phyloP scores from a whole-genome alignment of 2,113 vertebrate species.

The Promerops cafer region DNA sequence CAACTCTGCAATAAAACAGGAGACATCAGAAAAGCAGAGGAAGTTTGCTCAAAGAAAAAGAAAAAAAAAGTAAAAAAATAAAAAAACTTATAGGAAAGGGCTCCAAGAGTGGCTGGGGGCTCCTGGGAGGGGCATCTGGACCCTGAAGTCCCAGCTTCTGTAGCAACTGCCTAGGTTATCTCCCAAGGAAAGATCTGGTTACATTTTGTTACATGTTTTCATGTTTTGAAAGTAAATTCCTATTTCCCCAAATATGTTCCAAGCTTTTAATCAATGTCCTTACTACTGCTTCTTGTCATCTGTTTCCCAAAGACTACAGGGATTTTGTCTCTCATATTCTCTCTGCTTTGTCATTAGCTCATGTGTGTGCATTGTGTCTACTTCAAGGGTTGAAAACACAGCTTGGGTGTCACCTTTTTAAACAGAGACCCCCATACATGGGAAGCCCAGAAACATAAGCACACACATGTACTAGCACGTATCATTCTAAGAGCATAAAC shows the following conservation, averaged over 20 bases:
- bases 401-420: not conserved
- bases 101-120: not conserved
- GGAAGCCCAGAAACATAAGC: not conserved
- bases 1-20: not conserved
- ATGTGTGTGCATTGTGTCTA: too few species aligned
- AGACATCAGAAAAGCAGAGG: not conserved
- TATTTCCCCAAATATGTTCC: not conserved
- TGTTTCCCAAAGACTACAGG: not conserved
- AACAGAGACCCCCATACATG: not conserved
- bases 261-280: not conserved
- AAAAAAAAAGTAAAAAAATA: not conserved
- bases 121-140: not conserved
- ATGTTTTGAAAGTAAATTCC: not conserved
- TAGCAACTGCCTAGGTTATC: not conserved
- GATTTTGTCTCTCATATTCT: not conserved
- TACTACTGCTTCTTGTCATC: not conserved
- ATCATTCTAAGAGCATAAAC: not conserved
- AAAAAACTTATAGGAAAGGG: not conserved
- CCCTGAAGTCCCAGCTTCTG: not conserved
- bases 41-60: not conserved
- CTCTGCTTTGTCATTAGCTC: not conserved
- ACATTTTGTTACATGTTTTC: not conserved
- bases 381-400: not conserved
- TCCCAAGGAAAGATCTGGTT: not conserved
- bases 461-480: not conserved